These are phyloP conservation scores for Busseola fusca DNA, from an alignment of 2,888 invertebrate species.

Conservation along the genomic window DNA sequence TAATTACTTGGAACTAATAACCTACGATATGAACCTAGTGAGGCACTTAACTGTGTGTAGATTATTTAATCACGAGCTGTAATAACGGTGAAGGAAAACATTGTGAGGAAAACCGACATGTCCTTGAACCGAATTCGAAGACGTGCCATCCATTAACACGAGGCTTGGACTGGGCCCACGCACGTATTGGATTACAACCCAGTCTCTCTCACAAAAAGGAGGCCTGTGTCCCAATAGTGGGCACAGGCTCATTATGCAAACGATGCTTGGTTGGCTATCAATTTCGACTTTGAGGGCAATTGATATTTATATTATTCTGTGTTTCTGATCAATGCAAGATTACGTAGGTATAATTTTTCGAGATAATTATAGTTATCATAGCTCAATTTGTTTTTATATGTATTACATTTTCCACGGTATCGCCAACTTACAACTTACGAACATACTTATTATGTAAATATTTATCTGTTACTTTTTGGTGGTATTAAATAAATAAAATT, in stretches of 20 bases:
- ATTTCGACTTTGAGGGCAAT: slow-evolving; percentile 2
- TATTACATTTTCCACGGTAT: not conserved
- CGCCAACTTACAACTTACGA: not conserved
- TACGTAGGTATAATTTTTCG: not conserved
- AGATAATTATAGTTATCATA: not conserved
- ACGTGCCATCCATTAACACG: not conserved
- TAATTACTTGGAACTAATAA: not conserved
- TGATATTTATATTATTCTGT: not conserved
- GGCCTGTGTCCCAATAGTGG: not conserved
- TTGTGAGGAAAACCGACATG: not conserved
- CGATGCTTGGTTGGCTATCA: slow-evolving; percentile 9
- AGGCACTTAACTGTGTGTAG: not conserved
- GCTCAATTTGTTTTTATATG: not conserved
- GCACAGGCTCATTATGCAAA: not conserved
- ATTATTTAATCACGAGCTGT: not conserved
- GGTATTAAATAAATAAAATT: too few relatives aligned
- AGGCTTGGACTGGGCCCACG: not conserved
- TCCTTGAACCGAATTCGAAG: not conserved
- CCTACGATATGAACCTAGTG: not conserved
- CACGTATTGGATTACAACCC: not conserved
- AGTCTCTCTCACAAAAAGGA: not conserved
- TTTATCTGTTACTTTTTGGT: too few relatives aligned
- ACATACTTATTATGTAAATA: not conserved
- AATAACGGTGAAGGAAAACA: not conserved
- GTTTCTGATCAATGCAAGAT: slow-evolving; percentile 2